Evolutionary conservation across 2,888 invertebrate species (phyloP), one percentile per base, ranked within the genome.

Genomic region (Leptinotarsa haldemani): DNA sequence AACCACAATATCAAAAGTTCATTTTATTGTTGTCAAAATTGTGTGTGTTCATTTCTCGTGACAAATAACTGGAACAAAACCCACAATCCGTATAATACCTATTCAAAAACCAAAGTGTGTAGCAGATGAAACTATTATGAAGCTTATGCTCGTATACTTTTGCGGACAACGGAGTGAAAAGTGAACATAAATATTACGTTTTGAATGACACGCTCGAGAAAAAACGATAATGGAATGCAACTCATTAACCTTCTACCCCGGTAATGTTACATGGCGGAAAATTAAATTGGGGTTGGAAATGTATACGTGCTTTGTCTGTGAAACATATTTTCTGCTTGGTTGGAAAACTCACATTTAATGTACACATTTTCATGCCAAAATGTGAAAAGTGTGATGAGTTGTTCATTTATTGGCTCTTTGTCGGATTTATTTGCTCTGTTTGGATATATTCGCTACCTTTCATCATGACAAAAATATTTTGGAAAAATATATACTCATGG

Each of bases 281-380:
- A 85, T 85, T 85, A 85, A 85, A 83, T 85, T 83, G 81, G 82
- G 81, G 82, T 78, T 72, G 74, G 74, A 77, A 74, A 75, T 77
- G 74, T 61, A 50, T 72, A 50, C 79, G 77, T 79, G 77, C 78
- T 80, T 79, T 77, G 74, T 73, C 71, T 82, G 82, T 81, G 80
- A 80, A 83, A 81, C 84, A 85, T 84, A 85, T 86, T 85, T 86
- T 85, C 84, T 83, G 83, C 83, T 82, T 82, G 82, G 84, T 79
- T 83, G 82, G 82, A 82, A 82, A 82, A 82, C 81, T 79, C 64
- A 56, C 65, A 67, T 74, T 50, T 47, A 65, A 30, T 69, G 53
- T 40, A 53, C 64, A 67, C 63, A 67, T 70, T 74, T 68, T 68
- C 74, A 64, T 68, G 63, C 20, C 46, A 25, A 40, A 40, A 61